Conservation (phyloP, 2,113 vertebrate genomes). For the Upupa epops region DNA sequence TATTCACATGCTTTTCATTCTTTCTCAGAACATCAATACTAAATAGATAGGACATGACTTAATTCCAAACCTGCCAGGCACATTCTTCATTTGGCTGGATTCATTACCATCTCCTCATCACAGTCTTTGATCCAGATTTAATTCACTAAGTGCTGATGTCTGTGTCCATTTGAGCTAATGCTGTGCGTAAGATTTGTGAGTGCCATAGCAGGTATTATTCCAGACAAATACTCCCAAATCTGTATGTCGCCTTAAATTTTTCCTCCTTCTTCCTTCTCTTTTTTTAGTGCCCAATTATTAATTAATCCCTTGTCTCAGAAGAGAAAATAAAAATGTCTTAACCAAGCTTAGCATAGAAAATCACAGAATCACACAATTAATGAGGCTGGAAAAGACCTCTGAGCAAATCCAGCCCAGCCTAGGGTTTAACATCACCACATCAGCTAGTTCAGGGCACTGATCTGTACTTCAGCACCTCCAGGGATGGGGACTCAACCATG, state of each 20-base stretch:
- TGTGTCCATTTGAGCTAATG: neutral
- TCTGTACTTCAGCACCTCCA: too few species aligned
- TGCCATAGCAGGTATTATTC: neutral
- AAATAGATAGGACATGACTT: neutral
- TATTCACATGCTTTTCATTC: neutral
- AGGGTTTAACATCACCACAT: too few species aligned
- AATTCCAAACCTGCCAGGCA: neutral
- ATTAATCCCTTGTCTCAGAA: neutral
- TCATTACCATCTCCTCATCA: neutral
- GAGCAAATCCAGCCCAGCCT: too few species aligned
- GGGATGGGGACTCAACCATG: too few species aligned
- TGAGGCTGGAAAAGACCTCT: too few species aligned
- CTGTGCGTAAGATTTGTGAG: neutral
- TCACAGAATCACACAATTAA: too few species aligned
- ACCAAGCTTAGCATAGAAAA: neutral
- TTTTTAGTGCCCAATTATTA: neutral
- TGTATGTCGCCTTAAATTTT: neutral
- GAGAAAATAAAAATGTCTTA: neutral
- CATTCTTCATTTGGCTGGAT: neutral
- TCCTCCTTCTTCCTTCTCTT: neutral
- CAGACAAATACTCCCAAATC: neutral
- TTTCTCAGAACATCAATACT: neutral
- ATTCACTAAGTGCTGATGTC: neutral
- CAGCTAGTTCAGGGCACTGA: too few species aligned
- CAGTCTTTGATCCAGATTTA: neutral